A percentile compares a stretch with the other conserved stretches of the same genome.
Conservation (phyloP, 2,888 invertebrate genomes). For the Oegoconia quadripuncta region DNA sequence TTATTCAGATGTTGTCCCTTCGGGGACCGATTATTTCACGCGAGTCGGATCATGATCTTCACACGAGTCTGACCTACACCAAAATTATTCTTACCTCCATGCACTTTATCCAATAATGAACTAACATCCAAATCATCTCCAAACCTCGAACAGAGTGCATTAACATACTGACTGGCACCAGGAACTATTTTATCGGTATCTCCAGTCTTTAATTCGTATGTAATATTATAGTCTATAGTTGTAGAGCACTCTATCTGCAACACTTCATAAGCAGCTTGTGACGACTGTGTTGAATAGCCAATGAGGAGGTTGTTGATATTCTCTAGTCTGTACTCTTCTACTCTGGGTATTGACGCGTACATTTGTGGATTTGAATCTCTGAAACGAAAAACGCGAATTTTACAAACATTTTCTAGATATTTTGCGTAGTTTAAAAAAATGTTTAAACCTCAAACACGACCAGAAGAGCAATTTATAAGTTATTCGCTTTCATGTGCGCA, state of each 20-base stretch:
- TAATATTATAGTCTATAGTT: slow-evolving; percentile 43
- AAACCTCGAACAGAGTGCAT: slow-evolving; percentile 59
- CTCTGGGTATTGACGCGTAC: slow-evolving; percentile 38
- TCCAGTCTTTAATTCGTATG: slow-evolving; percentile 54
- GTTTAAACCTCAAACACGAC: too few relatives aligned
- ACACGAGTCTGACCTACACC: not conserved
- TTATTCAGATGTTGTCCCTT: too few relatives aligned
- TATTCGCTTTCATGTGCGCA: too few relatives aligned
- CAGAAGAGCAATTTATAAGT: too few relatives aligned
- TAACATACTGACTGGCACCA: slow-evolving; percentile 59
- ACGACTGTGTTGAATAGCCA: slow-evolving; percentile 55
- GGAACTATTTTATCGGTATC: slow-evolving; percentile 54
- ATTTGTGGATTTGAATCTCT: slow-evolving; percentile 51
- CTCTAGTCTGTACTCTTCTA: slow-evolving; percentile 55
- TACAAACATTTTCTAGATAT: too few relatives aligned
- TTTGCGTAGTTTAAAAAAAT: too few relatives aligned
- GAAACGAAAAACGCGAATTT: slow-evolving; percentile 29
- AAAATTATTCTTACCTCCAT: slow-evolving; percentile 51
- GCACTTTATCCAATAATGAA: slow-evolving; percentile 65
- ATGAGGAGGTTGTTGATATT: slow-evolving; percentile 56
- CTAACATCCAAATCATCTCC: slow-evolving; percentile 59
- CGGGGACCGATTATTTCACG: too few relatives aligned
- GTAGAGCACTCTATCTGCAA: slow-evolving; percentile 59
- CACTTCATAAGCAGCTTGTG: slow-evolving; percentile 61
- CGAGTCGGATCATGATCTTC: too few relatives aligned